Base-by-base conservation (phyloP, 2,888 invertebrate species). In the Pinctada fucata region DNA sequence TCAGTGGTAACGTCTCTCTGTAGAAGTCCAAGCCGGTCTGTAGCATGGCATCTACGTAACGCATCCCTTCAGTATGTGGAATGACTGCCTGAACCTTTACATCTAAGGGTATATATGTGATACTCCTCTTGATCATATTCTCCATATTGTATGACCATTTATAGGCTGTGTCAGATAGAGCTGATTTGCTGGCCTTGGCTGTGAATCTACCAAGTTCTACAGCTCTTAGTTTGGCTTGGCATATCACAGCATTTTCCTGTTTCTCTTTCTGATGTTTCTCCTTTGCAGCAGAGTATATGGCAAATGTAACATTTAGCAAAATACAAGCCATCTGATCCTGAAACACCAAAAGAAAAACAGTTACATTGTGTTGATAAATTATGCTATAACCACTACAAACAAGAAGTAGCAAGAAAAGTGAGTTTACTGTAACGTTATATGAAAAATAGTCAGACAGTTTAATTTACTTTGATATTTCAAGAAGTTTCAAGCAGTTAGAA, bases 321-420 rank as follows among this genome's bases (percentile, higher is more conserved):
- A 68, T 70, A 66, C 73, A 79, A 50, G 70, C 73, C 13, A 79
- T 16, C 49, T 79, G 78, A 16, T 31, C 78, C 78, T 79, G 50
- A n/a, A 79, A 75, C 6, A 58, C 6, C 58, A 58, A 58, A 58
- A 58, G 8, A 6, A 58, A 31, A 31, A 31, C 31, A 31, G 31
- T 31, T 31, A 31, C 31, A 31, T 31, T 31, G 31, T 31, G 31
- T 31, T 1, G 31, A 31, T 31, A 31, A 31, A 31, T 31, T 31
- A 31, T 31, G 31, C 31, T 31, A 31, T 31, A 31, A 31, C 31
- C 31, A 31, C 31, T 31, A 31, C 31, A 31, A 31, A 31, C 31
- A 31, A 31, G 1, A 31, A 31, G 31, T 31, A 31, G 31, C 31
- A 31, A 31, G 31, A 31, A 31, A 31, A 31, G 31, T 31, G 31